phyloP scores from a whole-genome alignment of 2,888 invertebrate species.

The Micoletzkya japonica region DNA sequence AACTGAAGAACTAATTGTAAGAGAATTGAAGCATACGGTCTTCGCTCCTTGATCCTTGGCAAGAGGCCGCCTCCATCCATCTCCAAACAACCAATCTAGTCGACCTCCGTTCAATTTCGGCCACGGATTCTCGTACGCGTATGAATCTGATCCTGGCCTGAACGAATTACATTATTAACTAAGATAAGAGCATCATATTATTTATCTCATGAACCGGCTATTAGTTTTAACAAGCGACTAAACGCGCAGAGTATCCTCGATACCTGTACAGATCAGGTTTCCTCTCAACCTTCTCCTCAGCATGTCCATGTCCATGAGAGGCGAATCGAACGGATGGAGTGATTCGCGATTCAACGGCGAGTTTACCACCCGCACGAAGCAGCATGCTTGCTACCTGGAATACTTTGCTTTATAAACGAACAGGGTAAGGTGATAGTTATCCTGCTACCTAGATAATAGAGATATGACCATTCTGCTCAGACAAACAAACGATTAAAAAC shows the following conservation, averaged over 20 bases:
- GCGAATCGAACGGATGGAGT: constrained; percentile 22
- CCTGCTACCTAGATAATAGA: too few species aligned
- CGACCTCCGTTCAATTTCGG: constrained; percentile 62
- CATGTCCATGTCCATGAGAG: constrained; percentile 39
- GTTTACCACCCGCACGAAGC: constrained; percentile 15
- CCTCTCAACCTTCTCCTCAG: constrained; percentile 46
- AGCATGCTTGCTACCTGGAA: constrained; percentile 7
- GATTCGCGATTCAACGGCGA: constrained; percentile 9
- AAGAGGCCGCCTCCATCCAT: constrained; percentile 62
- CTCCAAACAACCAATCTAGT: constrained; percentile 60
- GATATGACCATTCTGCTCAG: too few species aligned
- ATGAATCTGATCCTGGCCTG: constrained; percentile 61
- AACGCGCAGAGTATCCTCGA: background rate
- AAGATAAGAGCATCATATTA: too few species aligned
- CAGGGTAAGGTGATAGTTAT: background rate
- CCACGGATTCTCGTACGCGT: constrained; percentile 64
- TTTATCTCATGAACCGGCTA: background rate
- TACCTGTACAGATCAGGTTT: constrained; percentile 50
- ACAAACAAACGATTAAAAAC: too few species aligned
- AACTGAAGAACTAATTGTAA: constrained; percentile 3
- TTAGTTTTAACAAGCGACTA: background rate
- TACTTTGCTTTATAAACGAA: background rate
- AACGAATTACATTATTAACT: too few species aligned
- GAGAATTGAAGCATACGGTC: constrained; percentile 50
- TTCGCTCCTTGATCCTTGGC: constrained; percentile 62